Evolutionary conservation across 2,888 invertebrate species (phyloP), one percentile per base, ranked within the genome.

Genomic region (Achlya flavicornis): DNA sequence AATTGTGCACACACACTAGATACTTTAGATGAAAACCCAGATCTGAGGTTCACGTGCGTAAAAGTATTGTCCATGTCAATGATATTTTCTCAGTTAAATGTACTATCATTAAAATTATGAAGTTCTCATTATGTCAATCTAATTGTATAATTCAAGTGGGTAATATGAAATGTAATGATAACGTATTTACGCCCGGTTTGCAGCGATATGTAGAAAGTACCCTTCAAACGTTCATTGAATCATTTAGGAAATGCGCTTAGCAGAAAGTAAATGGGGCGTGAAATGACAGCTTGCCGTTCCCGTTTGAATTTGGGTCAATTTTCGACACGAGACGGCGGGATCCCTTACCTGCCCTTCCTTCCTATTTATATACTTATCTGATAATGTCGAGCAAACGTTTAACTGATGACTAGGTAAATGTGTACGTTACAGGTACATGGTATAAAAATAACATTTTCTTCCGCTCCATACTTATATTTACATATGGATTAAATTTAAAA

Each of bases 251-350:
- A 83, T 76, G 69, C 75, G 83, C 76, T 78, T 77, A 79, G 81
- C 79, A 73, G 74, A 76, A 80, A 83, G 77, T 84, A 85, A 90
- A 90, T 90, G 84, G 81, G 73, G 88, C 81, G 87, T 87, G 84
- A 90, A 90, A 90, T 77, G 83, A 84, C 83, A 85, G 83, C 80
- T 78, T 78, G 75, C 72, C 78, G 76, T 77, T 75, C 70, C 70
- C 67, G 76, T 78, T 71, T 74, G 75, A 83, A 89, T 87, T 86
- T 84, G 72, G 88, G 88, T 89, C 87, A 88, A 88, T 87, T 87
- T 86, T 78, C 77, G 70, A 71, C 75, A 79, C 77, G 7, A 5
- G 66, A 63, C 73, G 66, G 68, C 67, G 76, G 72, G 74, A 76
- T 73, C 76, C 70, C 70, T 70, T 65, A 67, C 65, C 69, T 68